Conservation (phyloP, 1,140 invertebrate species). For the Patella vulgata region DNA sequence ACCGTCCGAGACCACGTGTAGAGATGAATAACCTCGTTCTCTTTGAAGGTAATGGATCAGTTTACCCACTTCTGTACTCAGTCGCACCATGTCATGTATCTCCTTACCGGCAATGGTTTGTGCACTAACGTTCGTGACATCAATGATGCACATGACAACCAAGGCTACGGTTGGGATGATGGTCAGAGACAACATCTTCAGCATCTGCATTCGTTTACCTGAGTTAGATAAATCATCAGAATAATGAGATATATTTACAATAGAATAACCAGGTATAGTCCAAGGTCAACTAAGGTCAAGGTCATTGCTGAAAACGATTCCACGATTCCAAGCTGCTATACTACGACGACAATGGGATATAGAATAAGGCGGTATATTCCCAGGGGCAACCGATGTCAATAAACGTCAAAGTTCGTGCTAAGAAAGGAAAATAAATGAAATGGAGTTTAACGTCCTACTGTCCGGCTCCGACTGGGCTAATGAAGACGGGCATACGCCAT, state of each 20-base stretch:
- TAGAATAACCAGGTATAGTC: not conserved
- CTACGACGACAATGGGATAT: conserved; percentile 9
- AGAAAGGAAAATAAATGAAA: no score
- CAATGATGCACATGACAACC: not conserved
- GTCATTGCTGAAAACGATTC: not conserved
- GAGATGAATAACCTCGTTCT: conserved; percentile 50
- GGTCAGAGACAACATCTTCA: conserved; percentile 32
- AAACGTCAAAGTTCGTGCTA: no score
- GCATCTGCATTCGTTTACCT: conserved; percentile 36
- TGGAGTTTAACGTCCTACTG: no score
- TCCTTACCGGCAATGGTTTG: conserved; percentile 1
- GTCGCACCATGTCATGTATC: conserved; percentile 2
- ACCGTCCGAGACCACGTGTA: conserved; percentile 45
- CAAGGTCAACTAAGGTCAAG: not conserved
- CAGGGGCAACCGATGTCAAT: not conserved
- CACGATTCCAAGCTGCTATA: not conserved
- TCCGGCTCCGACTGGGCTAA: no score
- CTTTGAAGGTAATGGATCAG: conserved; percentile 52
- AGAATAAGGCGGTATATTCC: not conserved
- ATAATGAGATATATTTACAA: not conserved
- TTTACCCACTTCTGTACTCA: conserved; percentile 44
- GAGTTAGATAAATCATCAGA: not conserved
- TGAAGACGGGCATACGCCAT: no score
- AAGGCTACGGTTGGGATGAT: conserved; percentile 28
- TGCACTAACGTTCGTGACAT: not conserved